Evolutionary conservation across 2,797 vertebrate species (phyloP).

Genomic region (Helicolenus hilgendorfi): DNA sequence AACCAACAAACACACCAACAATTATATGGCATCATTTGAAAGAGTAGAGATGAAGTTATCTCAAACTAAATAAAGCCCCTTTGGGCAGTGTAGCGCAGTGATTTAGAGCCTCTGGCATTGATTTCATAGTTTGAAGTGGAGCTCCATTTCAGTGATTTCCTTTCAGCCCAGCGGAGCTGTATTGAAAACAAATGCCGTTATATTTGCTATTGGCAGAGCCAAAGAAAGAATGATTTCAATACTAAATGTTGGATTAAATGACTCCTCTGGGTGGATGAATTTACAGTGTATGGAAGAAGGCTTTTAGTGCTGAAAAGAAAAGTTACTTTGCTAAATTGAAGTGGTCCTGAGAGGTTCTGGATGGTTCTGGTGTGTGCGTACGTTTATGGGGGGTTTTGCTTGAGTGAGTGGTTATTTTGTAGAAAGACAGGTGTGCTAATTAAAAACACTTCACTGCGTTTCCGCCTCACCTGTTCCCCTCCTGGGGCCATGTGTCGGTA

Average conservation of each 20-base stretch:
- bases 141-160: background rate
- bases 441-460: constrained; percentile 15
- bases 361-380: background rate
- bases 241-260: background rate
- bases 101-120: background rate
- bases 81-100: background rate
- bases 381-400: constrained; percentile 8
- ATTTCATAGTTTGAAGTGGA: background rate
- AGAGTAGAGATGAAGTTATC: background rate
- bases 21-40: background rate
- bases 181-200: background rate
- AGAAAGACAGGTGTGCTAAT: constrained; percentile 48
- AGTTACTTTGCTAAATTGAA: background rate
- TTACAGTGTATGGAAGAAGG: background rate
- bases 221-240: background rate
- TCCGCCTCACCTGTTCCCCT: constrained; percentile 41
- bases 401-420: constrained; percentile 32
- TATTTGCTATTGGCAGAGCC: background rate
- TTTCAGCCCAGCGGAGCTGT: background rate
- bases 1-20: too few relatives aligned
- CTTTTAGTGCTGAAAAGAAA: background rate
- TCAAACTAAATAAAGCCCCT: background rate
- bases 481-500: constrained; percentile 1
- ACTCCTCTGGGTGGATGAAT: background rate
- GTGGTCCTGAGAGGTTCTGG: background rate